Conservation (phyloP, 2,113 vertebrate genomes). For the Rhinoderma darwinii region DNA sequence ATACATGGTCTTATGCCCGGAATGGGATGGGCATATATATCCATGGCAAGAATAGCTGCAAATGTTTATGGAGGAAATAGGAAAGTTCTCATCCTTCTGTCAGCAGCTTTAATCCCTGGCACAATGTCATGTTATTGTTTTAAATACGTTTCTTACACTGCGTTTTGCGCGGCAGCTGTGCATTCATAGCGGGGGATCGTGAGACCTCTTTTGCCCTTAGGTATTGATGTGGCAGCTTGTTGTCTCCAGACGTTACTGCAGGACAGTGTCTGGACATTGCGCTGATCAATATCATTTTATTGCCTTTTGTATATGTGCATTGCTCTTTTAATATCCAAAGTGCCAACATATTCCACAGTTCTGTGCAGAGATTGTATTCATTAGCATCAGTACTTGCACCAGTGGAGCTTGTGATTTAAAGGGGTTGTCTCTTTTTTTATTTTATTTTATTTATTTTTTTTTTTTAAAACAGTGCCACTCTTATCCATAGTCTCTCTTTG, state of each 20-base stretch:
- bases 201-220: not conserved
- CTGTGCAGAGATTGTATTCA: not conserved
- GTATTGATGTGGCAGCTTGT: not conserved
- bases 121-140: constrained; percentile 8
- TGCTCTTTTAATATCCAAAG: not conserved
- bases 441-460: too few species aligned
- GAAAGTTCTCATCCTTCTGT: constrained; percentile 49
- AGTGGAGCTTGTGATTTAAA: too few species aligned
- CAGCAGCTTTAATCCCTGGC: constrained; percentile 22
- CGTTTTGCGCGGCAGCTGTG: not conserved
- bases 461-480: too few species aligned
- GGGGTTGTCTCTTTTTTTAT: too few species aligned
- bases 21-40: constrained; percentile 39
- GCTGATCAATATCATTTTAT: constrained; percentile 7
- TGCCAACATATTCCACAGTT: not conserved
- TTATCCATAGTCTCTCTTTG: too few species aligned
- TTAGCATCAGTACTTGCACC: too few species aligned
- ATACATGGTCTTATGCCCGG: constrained; percentile 3
- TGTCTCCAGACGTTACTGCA: constrained; percentile 7
- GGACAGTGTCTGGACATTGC: not conserved
- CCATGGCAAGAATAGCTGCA: constrained; percentile 3
- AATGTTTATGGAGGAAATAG: constrained; percentile 43
- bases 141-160: not conserved
- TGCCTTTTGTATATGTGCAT: not conserved
- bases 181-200: not conserved